These are phyloP conservation scores for Hydrozoanthus tunicans DNA, from an alignment of 64 coral and sea anemone genomes.

Conservation along the genomic window DNA sequence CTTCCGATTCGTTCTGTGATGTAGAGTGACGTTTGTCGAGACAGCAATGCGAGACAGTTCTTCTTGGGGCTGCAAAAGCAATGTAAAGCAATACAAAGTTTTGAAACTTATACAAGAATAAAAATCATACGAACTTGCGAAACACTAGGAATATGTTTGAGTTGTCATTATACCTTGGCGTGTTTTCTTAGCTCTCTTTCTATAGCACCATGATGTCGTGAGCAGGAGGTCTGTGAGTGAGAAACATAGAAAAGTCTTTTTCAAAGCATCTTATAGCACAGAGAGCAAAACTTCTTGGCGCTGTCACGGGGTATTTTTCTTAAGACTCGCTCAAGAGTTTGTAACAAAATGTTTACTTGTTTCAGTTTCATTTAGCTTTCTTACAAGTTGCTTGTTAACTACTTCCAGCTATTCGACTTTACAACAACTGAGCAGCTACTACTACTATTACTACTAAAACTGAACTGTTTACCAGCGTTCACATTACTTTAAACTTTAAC, in stretches of 20 bases:
- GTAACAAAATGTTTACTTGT: no score
- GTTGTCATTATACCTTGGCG: slow-evolving; percentile 40
- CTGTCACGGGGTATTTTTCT: background rate
- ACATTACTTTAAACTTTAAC: no score
- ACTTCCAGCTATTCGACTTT: no score
- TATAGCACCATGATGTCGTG: slow-evolving; percentile 47
- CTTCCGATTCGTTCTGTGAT: slow-evolving; percentile 48
- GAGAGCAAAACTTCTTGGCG: no score
- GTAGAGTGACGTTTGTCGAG: slow-evolving; percentile 5
- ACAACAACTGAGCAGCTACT: no score
- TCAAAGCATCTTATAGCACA: no score
- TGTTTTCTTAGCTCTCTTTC: slow-evolving; percentile 77
- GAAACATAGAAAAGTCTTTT: background rate
- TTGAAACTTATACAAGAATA: background rate
- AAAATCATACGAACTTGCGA: background rate
- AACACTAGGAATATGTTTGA: background rate
- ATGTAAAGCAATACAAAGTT: background rate
- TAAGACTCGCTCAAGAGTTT: background rate
- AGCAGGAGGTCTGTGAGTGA: slow-evolving; percentile 37
- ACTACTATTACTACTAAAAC: no score
- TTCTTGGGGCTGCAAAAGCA: slow-evolving; percentile 50
- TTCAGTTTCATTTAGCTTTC: no score
- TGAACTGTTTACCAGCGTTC: no score
- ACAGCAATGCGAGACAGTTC: slow-evolving; percentile 12
- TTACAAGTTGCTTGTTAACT: no score